Evolutionary conservation across 2,797 vertebrate species (phyloP).

Genomic region (Emydoidea blandingii): DNA sequence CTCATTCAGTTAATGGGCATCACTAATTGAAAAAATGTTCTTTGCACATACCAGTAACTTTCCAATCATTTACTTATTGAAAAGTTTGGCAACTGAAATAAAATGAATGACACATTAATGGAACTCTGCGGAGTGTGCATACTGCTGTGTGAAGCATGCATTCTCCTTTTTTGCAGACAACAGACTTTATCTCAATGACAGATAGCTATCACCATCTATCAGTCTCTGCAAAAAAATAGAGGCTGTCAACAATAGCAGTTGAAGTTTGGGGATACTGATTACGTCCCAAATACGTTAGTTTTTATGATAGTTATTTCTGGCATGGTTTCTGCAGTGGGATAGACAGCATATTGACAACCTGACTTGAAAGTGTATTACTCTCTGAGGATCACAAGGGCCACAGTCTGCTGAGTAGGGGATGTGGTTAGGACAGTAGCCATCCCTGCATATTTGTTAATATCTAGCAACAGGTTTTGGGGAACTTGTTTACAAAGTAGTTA

Average conservation of each 20-base stretch:
- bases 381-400: neutral
- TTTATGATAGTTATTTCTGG: conserved; percentile 3
- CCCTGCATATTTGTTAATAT: neutral
- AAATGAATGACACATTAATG: neutral
- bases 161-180: neutral
- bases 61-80: conserved; percentile 63
- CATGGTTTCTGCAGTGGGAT: neutral
- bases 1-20: conserved; percentile 71
- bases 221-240: conserved; percentile 11
- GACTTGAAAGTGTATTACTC: neutral
- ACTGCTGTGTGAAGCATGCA: neutral
- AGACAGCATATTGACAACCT: neutral
- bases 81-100: conserved; percentile 58
- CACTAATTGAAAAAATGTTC: conserved; percentile 75
- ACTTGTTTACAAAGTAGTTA: neutral
- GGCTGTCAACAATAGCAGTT: conserved; percentile 13
- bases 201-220: conserved; percentile 28
- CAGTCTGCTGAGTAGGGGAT: neutral
- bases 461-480: fast-evolving
- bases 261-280: conserved; percentile 39
- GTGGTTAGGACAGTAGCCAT: neutral
- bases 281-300: neutral
- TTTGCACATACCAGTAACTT: conserved; percentile 72
- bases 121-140: neutral
- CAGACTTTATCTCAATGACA: conserved; percentile 24